Evolutionary conservation across 2,888 invertebrate species (phyloP).

Genomic region (Theodoxus fluviatilis): DNA sequence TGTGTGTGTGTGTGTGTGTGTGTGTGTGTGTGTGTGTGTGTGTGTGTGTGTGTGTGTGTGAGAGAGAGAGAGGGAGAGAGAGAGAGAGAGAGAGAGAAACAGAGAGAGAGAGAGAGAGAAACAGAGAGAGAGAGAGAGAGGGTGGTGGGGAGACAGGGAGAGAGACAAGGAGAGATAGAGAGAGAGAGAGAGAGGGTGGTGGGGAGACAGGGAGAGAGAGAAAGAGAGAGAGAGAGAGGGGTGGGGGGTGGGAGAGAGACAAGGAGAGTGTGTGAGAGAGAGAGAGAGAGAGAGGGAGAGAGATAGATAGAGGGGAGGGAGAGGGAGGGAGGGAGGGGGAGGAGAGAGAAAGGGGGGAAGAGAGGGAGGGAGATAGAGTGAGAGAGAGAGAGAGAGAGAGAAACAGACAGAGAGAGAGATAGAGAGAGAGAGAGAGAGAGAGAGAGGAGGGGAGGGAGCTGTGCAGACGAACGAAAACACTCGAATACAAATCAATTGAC

Average conservation of each 20-base stretch:
- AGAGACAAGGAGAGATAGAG: background rate
- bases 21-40: constrained; percentile 19
- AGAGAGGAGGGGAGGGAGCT: no score
- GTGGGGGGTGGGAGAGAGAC: background rate
- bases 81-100: constrained; percentile 1
- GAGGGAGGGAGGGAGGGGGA: background rate
- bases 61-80: constrained; percentile 18
- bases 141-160: background rate
- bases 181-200: constrained; percentile 5
- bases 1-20: constrained; percentile 2
- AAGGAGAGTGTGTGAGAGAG: background rate
- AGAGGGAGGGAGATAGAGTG: no score
- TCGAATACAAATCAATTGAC: no score
- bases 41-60: constrained; percentile 13
- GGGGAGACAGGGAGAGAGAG: no score
- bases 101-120: constrained; percentile 6
- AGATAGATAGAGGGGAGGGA: background rate
- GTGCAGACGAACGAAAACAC: no score
- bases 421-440: no score
- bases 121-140: background rate
- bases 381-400: no score
- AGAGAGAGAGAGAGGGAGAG: no score
- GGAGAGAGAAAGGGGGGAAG: no score
- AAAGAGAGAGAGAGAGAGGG: no score
- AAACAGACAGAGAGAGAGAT: no score